These are phyloP conservation scores for Cotesia chilonis DNA, from an alignment of 1,140 invertebrate genomes.

Conservation along the genomic window DNA sequence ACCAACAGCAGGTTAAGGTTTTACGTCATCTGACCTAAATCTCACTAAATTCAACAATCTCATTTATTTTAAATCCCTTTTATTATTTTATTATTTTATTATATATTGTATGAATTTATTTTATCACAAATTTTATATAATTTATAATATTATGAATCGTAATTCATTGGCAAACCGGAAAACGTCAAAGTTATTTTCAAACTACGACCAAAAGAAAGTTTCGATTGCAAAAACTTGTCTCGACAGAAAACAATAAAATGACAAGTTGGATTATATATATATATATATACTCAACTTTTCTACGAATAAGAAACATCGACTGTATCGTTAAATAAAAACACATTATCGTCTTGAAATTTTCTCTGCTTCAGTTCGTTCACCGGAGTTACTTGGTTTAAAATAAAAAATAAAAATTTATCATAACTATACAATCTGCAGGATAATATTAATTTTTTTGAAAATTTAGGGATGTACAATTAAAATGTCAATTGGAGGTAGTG, in stretches of 20 bases:
- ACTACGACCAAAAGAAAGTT: conserved; percentile 35
- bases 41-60: neutral
- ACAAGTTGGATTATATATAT: conserved; percentile 28
- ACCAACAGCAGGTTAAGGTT: too few relatives aligned
- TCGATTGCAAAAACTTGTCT: conserved; percentile 44
- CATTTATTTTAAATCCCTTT: neutral
- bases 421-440: too few relatives aligned
- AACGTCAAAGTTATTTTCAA: too few relatives aligned
- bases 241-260: conserved; percentile 43
- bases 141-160: too few relatives aligned
- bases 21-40: neutral
- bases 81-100: neutral
- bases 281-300: conserved; percentile 28
- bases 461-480: too few relatives aligned
- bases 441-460: too few relatives aligned
- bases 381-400: neutral
- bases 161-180: too few relatives aligned
- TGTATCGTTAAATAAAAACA: conserved; percentile 25
- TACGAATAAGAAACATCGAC: conserved; percentile 24
- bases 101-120: too few relatives aligned
- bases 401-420: too few relatives aligned
- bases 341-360: conserved; percentile 25
- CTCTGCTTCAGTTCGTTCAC: neutral
- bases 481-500: too few relatives aligned
- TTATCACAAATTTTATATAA: too few relatives aligned